Conservation (phyloP, 2,888 invertebrate genomes). For the Prosapia bicincta region DNA sequence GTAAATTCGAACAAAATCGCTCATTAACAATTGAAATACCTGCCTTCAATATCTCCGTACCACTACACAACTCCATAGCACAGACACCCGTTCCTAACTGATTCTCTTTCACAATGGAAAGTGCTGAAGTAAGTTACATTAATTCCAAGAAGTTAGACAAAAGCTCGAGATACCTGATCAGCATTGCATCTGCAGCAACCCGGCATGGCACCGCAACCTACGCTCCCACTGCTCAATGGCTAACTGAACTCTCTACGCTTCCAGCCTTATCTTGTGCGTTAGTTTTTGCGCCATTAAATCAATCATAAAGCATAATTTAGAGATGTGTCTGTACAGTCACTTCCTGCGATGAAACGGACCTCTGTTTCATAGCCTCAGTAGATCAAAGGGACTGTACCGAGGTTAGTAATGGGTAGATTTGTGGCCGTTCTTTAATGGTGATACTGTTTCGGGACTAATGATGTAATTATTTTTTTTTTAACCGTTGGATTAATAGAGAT, state of each 20-base stretch:
- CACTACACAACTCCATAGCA: no score
- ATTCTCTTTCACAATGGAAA: background rate
- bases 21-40: background rate
- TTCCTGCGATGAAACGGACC: background rate
- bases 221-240: background rate
- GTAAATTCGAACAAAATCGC: no score
- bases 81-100: background rate
- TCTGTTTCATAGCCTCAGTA: background rate
- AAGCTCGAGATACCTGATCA: background rate
- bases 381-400: background rate
- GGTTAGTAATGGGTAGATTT: no score
- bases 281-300: background rate
- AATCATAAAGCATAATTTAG: background rate
- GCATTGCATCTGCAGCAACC: background rate
- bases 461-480: no score
- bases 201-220: background rate
- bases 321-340: background rate
- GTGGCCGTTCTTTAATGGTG: no score
- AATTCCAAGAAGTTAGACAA: background rate
- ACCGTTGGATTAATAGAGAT: no score
- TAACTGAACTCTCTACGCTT: background rate
- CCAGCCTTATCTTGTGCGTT: background rate
- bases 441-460: no score
- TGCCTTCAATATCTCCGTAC: no score
- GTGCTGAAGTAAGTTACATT: no score